These are phyloP conservation scores for Pemphigus obesinymphae DNA, from an alignment of 1,140 invertebrate genomes.

Conservation along the genomic window DNA sequence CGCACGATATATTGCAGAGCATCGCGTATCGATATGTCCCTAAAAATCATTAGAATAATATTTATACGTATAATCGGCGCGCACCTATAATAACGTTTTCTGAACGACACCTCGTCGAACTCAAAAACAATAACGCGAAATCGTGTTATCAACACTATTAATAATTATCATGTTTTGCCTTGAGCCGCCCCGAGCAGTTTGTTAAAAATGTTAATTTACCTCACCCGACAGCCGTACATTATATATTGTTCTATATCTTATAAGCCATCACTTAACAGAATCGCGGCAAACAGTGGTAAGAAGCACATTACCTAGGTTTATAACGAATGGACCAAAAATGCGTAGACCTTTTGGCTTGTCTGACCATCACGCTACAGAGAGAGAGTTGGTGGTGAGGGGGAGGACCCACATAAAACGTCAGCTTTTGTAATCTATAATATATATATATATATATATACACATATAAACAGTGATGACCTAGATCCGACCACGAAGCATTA, in stretches of 20 bases:
- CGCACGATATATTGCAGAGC: neutral
- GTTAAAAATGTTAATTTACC: slow-evolving; percentile 1
- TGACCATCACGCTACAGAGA: neutral
- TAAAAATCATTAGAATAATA: neutral
- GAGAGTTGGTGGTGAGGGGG: no score
- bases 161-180: neutral
- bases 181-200: neutral
- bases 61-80: no score
- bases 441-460: neutral
- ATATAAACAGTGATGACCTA: neutral
- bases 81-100: neutral
- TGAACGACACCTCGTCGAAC: neutral
- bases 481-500: neutral
- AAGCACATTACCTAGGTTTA: no score
- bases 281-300: neutral
- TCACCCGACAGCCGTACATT: neutral
- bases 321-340: neutral
- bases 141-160: neutral
- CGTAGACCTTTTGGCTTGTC: neutral
- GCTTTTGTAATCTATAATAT: neutral
- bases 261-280: slow-evolving; percentile 18
- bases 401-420: neutral
- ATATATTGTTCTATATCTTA: neutral
- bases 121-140: neutral
- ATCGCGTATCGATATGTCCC: neutral